These are phyloP conservation scores for Caenorhabditis parvicauda DNA, from an alignment of 2,888 invertebrate species.

Conservation along the genomic window DNA sequence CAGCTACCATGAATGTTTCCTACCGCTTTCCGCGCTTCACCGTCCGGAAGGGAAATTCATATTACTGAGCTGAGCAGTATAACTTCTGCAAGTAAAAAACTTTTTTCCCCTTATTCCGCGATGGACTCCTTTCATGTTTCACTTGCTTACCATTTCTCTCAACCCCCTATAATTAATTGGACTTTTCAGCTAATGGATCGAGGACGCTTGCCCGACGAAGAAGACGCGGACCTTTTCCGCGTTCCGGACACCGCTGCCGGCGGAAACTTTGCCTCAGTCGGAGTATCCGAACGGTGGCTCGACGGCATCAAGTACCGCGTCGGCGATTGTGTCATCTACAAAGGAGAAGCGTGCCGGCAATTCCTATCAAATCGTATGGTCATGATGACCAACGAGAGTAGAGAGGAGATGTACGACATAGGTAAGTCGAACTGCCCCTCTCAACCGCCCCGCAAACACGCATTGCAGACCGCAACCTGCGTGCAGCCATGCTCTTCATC, in stretches of 20 bases:
- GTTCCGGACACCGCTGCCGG: slow-evolving; percentile 57
- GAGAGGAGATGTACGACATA: slow-evolving; percentile 61
- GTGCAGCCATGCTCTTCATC: slow-evolving; percentile 61
- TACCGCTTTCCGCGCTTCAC: no score
- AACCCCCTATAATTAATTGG: background rate
- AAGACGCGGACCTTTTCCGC: slow-evolving; percentile 41
- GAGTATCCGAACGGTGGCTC: slow-evolving; percentile 53
- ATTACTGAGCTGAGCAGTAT: no score
- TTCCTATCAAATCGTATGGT: slow-evolving; percentile 54
- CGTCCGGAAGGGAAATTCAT: no score
- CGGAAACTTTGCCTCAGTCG: slow-evolving; percentile 43
- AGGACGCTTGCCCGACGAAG: slow-evolving; percentile 49
- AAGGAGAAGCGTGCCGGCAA: slow-evolving; percentile 57
- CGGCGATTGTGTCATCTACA: slow-evolving; percentile 58
- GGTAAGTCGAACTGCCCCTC: slow-evolving; percentile 28
- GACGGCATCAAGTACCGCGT: slow-evolving; percentile 52
- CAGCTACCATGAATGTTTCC: no score
- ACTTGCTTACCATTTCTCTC: no score
- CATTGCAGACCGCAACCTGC: slow-evolving; percentile 52
- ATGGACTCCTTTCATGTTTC: no score
- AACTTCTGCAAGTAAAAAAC: no score
- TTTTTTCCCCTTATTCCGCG: no score
- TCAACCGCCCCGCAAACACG: background rate
- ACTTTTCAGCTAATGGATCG: slow-evolving; percentile 37
- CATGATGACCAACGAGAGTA: slow-evolving; percentile 56